Conservation (phyloP, 2,113 vertebrate species). For the Dicerorhinus sumatrensis region DNA sequence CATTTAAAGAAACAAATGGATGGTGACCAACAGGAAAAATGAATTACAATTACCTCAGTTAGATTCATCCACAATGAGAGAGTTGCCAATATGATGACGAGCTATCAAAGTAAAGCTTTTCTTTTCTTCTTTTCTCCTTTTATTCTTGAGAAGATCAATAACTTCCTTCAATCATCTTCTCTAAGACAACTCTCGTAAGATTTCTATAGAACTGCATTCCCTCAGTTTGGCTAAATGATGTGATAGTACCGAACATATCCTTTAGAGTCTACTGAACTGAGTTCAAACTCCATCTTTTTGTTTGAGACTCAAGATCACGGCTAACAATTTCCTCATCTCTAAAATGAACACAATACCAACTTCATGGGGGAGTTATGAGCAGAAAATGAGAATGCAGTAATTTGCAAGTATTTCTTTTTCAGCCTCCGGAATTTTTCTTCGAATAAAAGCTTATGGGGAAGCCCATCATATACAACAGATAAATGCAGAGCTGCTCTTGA, state of each 20-base stretch:
- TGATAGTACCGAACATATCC: neutral
- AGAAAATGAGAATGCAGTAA: neutral
- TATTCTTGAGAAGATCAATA: neutral
- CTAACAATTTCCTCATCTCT: neutral
- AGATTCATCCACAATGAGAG: neutral
- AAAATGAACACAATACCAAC: neutral
- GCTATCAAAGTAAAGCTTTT: neutral
- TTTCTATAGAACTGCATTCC: neutral
- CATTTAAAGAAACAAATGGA: conserved; percentile 9
- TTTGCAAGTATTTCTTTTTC: neutral
- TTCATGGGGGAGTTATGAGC: neutral
- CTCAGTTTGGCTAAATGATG: neutral
- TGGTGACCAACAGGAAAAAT: neutral
- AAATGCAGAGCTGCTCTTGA: conserved; percentile 3
- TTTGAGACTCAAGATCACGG: neutral
- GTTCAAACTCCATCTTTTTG: neutral
- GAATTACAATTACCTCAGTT: neutral
- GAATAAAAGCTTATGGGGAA: conserved; percentile 9
- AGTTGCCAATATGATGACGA: neutral
- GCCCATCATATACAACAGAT: neutral
- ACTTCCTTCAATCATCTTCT: neutral
- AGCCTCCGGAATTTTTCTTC: neutral
- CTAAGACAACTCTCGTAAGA: neutral
- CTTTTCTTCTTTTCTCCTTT: neutral
- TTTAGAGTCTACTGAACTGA: neutral